Conservation (phyloP, 1,140 invertebrate genomes). For the Paracyclopina nana region DNA sequence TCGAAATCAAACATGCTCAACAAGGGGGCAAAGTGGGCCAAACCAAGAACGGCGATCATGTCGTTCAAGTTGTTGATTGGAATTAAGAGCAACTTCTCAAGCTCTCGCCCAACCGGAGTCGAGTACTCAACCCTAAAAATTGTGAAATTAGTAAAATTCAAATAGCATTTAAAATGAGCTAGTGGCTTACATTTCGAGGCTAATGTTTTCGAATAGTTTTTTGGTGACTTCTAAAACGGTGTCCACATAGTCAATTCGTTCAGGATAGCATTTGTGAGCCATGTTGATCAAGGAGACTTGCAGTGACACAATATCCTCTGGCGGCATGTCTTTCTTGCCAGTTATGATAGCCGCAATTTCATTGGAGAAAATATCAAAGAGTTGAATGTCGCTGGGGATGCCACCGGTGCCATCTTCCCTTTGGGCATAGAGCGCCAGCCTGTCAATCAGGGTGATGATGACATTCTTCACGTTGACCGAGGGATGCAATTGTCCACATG, state of each 20-base stretch:
- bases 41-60: conserved; percentile 50
- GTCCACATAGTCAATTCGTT: conserved; percentile 83
- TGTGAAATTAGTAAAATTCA: neutral
- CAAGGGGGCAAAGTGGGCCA: conserved; percentile 61
- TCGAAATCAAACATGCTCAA: conserved; percentile 63
- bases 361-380: conserved; percentile 97
- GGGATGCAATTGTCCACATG: conserved; percentile 83
- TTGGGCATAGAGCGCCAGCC: conserved; percentile 62
- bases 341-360: conserved; percentile 88
- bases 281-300: conserved; percentile 88
- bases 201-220: conserved; percentile 57
- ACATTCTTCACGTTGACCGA: conserved; percentile 97
- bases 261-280: conserved; percentile 87
- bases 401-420: conserved; percentile 39
- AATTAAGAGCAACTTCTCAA: conserved; percentile 77
- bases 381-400: conserved; percentile 64
- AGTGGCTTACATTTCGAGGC: conserved; percentile 43
- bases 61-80: conserved; percentile 88
- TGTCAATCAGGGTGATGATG: conserved; percentile 86
- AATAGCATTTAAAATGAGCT: neutral
- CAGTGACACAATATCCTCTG: conserved; percentile 78
- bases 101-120: conserved; percentile 65
- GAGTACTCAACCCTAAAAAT: conserved; percentile 48
- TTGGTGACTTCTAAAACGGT: conserved; percentile 72
- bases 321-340: conserved; percentile 31